A percentile compares a stretch with the other conserved stretches of the same genome.
Evolutionary conservation across 2,113 vertebrate genomes (phyloP).

Genomic region (Ia io): DNA sequence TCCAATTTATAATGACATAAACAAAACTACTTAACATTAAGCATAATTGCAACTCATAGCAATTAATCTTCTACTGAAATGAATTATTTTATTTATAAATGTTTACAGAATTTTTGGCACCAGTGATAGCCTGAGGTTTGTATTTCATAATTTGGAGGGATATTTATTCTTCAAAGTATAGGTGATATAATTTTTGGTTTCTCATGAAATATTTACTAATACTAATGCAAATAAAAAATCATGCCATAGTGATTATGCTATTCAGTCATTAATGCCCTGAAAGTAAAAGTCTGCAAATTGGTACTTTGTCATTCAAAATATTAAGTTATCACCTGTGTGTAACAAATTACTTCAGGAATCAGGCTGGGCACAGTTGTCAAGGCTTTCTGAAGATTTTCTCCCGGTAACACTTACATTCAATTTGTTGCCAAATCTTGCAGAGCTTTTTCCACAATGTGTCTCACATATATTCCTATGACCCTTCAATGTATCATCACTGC

Average conservation of each 20-base stretch:
- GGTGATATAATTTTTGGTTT: constrained; percentile 70
- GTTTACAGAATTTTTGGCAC: constrained; percentile 60
- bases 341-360: constrained; percentile 67
- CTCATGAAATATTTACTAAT: constrained; percentile 75
- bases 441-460: neutral
- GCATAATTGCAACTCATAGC: constrained; percentile 63
- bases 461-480: neutral
- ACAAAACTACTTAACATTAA: constrained; percentile 70
- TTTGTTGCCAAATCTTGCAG: constrained; percentile 29
- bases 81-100: constrained; percentile 72
- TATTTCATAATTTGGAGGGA: constrained; percentile 64
- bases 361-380: constrained; percentile 47
- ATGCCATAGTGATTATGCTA: constrained; percentile 67
- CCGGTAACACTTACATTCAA: neutral
- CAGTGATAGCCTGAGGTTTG: constrained; percentile 45
- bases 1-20: constrained; percentile 64
- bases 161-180: constrained; percentile 65
- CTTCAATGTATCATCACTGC: neutral
- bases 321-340: constrained; percentile 74
- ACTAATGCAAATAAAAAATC: constrained; percentile 74
- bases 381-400: neutral
- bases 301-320: constrained; percentile 70
- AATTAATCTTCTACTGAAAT: constrained; percentile 69
- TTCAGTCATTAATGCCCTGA: constrained; percentile 67
- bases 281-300: constrained; percentile 75